A percentile compares a stretch with the other conserved stretches of the same genome.
Evolutionary conservation across 2,797 vertebrate genomes (phyloP).

Genomic region (Girardinus metallicus): DNA sequence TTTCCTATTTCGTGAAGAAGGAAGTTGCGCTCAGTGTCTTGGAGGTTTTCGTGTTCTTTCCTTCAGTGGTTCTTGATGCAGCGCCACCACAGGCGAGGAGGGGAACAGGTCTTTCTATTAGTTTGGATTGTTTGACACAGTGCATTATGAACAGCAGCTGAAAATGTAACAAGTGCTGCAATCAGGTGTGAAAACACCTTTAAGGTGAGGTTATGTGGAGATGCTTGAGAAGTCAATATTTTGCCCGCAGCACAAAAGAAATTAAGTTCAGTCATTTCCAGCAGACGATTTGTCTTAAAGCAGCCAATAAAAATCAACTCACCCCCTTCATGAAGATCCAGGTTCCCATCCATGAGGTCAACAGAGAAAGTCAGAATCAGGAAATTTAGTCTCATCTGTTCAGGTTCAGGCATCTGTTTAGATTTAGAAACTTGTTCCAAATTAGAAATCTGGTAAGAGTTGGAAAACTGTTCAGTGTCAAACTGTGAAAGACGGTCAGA

Average conservation of each 20-base stretch:
- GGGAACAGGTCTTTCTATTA: no score
- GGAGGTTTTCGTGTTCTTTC: no score
- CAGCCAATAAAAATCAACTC: slow-evolving; percentile 38
- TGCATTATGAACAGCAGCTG: no score
- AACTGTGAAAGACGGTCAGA: neutral
- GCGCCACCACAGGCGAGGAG: no score
- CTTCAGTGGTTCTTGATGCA: no score
- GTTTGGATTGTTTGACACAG: no score
- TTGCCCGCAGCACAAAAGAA: neutral
- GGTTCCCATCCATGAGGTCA: slow-evolving; percentile 33
- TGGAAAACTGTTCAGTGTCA: neutral
- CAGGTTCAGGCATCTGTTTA: no score
- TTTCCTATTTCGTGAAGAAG: no score
- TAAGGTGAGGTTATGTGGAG: no score
- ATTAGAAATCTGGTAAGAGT: neutral
- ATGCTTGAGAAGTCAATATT: neutral
- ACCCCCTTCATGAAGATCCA: slow-evolving; percentile 57
- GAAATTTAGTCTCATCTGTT: neutral
- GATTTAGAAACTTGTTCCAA: neutral
- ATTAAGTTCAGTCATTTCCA: neutral
- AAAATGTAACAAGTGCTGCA: no score
- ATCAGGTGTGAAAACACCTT: no score
- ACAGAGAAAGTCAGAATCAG: slow-evolving; percentile 4
- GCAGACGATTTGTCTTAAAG: neutral
- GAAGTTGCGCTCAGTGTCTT: no score